Evolutionary conservation across 2,888 invertebrate species (phyloP).

Genomic region (Hedya salicella): DNA sequence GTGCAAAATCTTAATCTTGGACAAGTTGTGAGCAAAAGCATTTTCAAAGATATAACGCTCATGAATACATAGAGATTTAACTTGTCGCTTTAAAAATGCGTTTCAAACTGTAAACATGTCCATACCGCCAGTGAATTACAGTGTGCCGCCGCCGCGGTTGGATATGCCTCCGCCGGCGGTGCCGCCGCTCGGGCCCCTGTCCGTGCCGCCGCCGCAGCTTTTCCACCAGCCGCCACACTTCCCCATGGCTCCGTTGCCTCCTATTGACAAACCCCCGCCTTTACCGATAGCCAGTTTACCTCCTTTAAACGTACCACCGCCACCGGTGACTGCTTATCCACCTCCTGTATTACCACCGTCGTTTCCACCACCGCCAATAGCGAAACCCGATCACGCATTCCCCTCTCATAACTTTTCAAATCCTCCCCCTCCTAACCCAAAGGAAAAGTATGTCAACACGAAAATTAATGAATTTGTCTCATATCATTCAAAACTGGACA

Average conservation of each 20-base stretch:
- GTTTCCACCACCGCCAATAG: slow-evolving; percentile 49
- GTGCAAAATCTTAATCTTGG: slow-evolving; percentile 1
- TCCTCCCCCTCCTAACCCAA: slow-evolving; percentile 31
- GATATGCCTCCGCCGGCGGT: slow-evolving; percentile 58
- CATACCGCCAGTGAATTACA: slow-evolving; percentile 65
- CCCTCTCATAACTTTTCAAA: slow-evolving; percentile 23
- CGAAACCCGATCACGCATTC: slow-evolving; percentile 15
- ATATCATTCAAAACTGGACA: slow-evolving; percentile 35
- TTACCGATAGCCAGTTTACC: slow-evolving; percentile 35
- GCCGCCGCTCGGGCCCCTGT: slow-evolving; percentile 45
- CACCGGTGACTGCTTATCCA: slow-evolving; percentile 37
- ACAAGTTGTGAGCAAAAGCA: neutral
- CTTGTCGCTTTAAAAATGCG: neutral
- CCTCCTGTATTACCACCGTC: slow-evolving; percentile 47
- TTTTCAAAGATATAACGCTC: neutral
- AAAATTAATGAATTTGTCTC: slow-evolving; percentile 12
- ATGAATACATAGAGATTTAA: neutral
- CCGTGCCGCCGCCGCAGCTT: slow-evolving; percentile 34
- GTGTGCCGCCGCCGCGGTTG: slow-evolving; percentile 66
- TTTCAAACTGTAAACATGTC: slow-evolving; percentile 58
- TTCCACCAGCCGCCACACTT: slow-evolving; percentile 36
- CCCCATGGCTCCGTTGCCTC: slow-evolving; percentile 11
- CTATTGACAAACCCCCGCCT: slow-evolving; percentile 26
- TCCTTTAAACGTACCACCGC: slow-evolving; percentile 48
- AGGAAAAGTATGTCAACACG: slow-evolving; percentile 18